Evolutionary conservation across 2,888 invertebrate genomes (phyloP).

Genomic region (Eilema depressum): DNA sequence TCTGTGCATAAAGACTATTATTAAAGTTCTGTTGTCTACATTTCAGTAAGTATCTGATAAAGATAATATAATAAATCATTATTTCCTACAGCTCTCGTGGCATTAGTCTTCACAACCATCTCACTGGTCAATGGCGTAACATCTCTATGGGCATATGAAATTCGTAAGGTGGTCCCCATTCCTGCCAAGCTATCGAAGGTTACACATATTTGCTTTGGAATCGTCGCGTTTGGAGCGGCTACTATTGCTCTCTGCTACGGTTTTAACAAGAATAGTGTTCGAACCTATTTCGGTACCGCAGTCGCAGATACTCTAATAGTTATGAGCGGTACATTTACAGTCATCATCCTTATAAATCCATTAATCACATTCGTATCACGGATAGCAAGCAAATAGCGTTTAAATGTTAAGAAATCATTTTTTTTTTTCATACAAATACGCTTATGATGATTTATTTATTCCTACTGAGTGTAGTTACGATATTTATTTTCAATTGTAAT

Average conservation of each 20-base stretch:
- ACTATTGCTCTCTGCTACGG: constrained; percentile 65
- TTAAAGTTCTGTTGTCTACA: no score
- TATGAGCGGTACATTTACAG: constrained; percentile 47
- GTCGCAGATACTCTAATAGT: constrained; percentile 59
- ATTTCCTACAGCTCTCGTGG: constrained; percentile 65
- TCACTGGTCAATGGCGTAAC: constrained; percentile 67
- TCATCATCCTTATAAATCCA: constrained; percentile 65
- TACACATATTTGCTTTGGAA: constrained; percentile 69
- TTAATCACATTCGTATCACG: constrained; percentile 57
- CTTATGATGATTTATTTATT: no score
- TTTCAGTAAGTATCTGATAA: no score
- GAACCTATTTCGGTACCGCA: constrained; percentile 50
- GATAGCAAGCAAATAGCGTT: background rate
- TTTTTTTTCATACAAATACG: no score
- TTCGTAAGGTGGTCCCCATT: constrained; percentile 59
- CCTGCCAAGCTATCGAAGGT: constrained; percentile 65
- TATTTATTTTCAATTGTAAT: background rate
- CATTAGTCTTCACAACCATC: constrained; percentile 67
- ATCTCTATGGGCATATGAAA: constrained; percentile 68
- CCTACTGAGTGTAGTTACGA: background rate
- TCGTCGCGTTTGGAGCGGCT: constrained; percentile 59
- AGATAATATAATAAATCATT: background rate
- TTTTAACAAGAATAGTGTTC: constrained; percentile 63
- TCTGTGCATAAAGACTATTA: no score
- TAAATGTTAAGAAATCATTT: background rate